Conservation (phyloP, 1,140 invertebrate genomes). For the Asobara japonica region DNA sequence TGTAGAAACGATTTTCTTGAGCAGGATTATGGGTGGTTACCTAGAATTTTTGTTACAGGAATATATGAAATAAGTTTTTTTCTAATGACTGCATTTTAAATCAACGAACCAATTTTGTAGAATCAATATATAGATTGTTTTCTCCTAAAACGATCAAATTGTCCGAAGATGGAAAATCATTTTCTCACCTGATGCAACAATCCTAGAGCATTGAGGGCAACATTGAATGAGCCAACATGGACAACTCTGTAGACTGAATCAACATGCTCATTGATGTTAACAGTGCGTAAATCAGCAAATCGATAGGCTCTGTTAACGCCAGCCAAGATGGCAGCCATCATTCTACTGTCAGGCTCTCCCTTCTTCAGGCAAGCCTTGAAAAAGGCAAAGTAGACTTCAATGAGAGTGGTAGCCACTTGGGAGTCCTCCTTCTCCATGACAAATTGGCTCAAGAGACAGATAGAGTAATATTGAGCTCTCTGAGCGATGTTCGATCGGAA, state of each 20-base stretch:
- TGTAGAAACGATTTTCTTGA: conserved; percentile 79
- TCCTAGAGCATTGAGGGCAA: conserved; percentile 86
- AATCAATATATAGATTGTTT: too few relatives aligned
- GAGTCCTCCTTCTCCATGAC: conserved; percentile 77
- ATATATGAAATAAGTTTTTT: not conserved
- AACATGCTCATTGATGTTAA: conserved; percentile 75
- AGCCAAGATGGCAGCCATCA: conserved; percentile 90
- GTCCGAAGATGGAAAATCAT: conserved; percentile 20
- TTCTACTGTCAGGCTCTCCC: conserved; percentile 90
- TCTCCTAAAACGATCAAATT: conserved; percentile 47
- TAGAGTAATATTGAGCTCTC: conserved; percentile 91
- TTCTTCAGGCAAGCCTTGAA: conserved; percentile 93
- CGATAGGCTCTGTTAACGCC: conserved; percentile 91
- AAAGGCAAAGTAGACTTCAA: conserved; percentile 94
- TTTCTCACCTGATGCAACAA: conserved; percentile 85
- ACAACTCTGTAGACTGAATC: conserved; percentile 91
- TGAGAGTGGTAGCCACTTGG: conserved; percentile 82
- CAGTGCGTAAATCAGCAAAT: conserved; percentile 72
- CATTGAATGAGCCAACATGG: conserved; percentile 83
- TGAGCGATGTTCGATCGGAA: conserved; percentile 87
- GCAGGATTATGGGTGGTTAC: conserved; percentile 52
- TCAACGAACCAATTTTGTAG: too few relatives aligned
- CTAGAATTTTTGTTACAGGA: not conserved
- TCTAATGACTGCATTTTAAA: too few relatives aligned
- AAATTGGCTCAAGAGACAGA: conserved; percentile 91